Evolutionary conservation across 2,797 vertebrate species (phyloP).

Genomic region (Bucorvus abyssinicus): DNA sequence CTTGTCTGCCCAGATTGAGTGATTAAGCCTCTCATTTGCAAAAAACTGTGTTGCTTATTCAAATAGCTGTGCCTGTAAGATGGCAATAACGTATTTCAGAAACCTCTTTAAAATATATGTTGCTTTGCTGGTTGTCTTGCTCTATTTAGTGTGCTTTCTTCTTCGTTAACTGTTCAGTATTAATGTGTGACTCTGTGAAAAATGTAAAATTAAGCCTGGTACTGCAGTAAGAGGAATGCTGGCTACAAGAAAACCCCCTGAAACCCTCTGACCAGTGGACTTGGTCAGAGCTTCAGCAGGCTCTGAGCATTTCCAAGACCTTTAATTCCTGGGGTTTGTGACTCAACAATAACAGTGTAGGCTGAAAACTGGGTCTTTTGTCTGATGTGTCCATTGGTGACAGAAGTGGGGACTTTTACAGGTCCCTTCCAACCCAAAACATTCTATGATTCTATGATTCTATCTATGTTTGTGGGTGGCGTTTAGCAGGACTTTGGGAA

Average conservation of each 20-base stretch:
- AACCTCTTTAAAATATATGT: neutral
- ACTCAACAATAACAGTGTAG: neutral
- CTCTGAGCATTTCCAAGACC: neutral
- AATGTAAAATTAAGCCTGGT: neutral
- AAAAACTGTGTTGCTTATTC: neutral
- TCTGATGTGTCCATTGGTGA: rapidly evolving
- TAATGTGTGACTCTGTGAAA: neutral
- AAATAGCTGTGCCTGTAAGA: neutral
- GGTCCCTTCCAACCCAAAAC: too few relatives aligned
- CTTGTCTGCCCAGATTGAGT: neutral
- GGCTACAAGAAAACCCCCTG: neutral
- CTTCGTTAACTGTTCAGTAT: neutral
- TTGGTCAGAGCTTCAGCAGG: neutral
- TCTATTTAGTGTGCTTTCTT: neutral
- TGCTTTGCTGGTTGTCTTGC: neutral
- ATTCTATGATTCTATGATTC: neutral
- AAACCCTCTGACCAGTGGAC: neutral
- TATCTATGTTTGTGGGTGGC: neutral
- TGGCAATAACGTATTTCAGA: neutral
- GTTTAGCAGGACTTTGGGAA: neutral
- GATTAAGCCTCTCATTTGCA: neutral
- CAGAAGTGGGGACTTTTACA: neutral
- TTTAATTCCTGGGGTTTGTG: neutral
- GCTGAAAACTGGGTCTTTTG: neutral
- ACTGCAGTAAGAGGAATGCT: neutral